A percentile compares a stretch with the other conserved stretches of the same genome.
These are phyloP conservation scores for Onchidella celtica DNA, from an alignment of 2,888 invertebrate genomes.

Conservation along the genomic window DNA sequence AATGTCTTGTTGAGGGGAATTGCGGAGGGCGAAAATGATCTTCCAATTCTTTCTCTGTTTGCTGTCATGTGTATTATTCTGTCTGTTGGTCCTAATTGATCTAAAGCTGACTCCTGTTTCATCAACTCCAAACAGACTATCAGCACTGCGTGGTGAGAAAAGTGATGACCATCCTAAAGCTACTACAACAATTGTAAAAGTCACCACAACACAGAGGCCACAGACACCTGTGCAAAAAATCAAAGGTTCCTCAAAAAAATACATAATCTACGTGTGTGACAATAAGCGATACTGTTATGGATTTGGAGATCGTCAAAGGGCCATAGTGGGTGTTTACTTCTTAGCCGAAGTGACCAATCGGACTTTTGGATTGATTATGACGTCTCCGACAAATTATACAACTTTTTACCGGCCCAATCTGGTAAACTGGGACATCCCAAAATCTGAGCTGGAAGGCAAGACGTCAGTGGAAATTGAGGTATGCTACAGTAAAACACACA, in stretches of 20 bases:
- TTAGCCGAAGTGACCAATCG: slow-evolving; percentile 49
- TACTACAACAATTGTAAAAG: no score
- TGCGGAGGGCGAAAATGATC: no score
- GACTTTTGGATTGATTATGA: slow-evolving; percentile 52
- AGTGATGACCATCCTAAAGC: no score
- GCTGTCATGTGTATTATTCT: no score
- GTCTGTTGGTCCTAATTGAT: no score
- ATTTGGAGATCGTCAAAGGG: slow-evolving; percentile 56
- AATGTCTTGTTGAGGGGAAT: no score
- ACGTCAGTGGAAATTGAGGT: slow-evolving; percentile 13
- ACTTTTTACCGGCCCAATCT: slow-evolving; percentile 53
- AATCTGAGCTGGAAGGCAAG: slow-evolving; percentile 38
- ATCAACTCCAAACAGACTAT: no score
- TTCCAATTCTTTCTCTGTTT: no score
- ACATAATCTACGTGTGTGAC: slow-evolving; percentile 55
- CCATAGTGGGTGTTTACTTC: slow-evolving; percentile 49
- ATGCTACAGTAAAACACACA: no score
- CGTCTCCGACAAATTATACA: slow-evolving; percentile 50
- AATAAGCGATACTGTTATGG: slow-evolving; percentile 49
- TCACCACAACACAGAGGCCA: no score
- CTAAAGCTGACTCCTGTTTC: no score
- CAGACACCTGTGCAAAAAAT: not conserved
- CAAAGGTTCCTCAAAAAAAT: slow-evolving; percentile 34
- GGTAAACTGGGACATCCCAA: slow-evolving; percentile 50
- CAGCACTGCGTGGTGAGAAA: no score